Base-by-base conservation (phyloP, 2,113 vertebrate species). In the Carlito syrichta region DNA sequence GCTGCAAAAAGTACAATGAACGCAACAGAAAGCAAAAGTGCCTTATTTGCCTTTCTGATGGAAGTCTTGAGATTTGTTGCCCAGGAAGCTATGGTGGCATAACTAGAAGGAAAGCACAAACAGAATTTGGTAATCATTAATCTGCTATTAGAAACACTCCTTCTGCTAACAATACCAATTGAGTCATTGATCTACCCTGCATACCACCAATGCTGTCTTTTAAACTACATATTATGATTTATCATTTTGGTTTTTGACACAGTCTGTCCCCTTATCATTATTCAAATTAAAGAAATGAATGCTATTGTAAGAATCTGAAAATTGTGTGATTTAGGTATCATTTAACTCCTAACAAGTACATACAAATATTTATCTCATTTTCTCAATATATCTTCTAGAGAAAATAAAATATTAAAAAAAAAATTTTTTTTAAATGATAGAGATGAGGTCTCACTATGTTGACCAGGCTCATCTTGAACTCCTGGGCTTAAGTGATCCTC, bases 1-100 rank as follows among this genome's bases (percentile, higher is more conserved):
- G 98, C 99, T 71, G 99, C 99, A 14, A 99, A 98, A 35, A 99
- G 94, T 2, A 99, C 97, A 56, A 99, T 91, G 32, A 99, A 89
- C 1, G 98, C 97, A 14, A 99, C 78, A 1, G 99, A 99, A 32
- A 99, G 91, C 98, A 99, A 99, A 74, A 99, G 78, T 0, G 98
- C 98, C 88, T 99, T 98, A 96, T 98, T 98, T 5, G 98, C 94
- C 0, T 98, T 98, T 85, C 98, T 84, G 30, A 99, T 93, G 4
- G 98, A 98, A 12, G 97, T 96, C 97, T 96, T 86, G 93, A 98
- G 4, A 66, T 96, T 91, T 12, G 97, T 85, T 0, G 52, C 76
- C 97, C 98, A 98, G 0, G 94, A 95, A 22, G 97, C 82, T 60
- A 98, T 4, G 1, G 92, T 81, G 32, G 58, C 87, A 56, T 10